Percentiles rank a stretch among this genome's conserved stretches.
Conservation (phyloP, 2,797 vertebrate species). For the Steatocranus sp. region DNA sequence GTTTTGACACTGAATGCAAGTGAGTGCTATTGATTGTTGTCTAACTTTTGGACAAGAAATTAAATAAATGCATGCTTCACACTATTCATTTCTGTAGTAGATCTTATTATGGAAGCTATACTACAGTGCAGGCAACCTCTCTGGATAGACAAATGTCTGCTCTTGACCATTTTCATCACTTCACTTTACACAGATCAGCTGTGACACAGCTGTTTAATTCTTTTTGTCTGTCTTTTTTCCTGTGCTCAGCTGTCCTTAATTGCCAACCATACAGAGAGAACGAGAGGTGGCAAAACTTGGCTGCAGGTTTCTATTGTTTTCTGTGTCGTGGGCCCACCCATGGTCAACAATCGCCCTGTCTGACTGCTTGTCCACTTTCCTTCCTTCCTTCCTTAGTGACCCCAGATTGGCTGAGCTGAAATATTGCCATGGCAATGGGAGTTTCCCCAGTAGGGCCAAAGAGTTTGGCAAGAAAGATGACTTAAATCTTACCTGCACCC, state of each 20-base stretch:
- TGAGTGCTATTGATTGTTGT: background rate
- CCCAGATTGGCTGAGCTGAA: background rate
- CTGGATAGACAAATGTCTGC: background rate
- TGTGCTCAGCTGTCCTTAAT: background rate
- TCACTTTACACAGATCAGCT: background rate
- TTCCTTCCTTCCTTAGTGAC: conserved; percentile 59
- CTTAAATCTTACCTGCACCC: conserved; percentile 66
- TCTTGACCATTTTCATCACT: background rate
- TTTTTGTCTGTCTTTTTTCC: background rate
- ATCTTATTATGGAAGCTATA: background rate
- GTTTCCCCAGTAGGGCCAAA: background rate
- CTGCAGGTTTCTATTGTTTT: conserved; percentile 43
- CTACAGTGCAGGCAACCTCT: background rate
- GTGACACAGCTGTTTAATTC: background rate
- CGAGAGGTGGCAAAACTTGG: conserved; percentile 12
- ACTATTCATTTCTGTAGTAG: background rate
- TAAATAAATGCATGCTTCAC: background rate
- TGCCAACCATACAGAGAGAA: background rate
- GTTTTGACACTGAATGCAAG: background rate
- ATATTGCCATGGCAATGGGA: conserved; percentile 22
- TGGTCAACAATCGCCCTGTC: conserved; percentile 56
- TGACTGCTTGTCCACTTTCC: conserved; percentile 33
- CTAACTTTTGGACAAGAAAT: background rate
- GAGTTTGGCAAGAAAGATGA: background rate
- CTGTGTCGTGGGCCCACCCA: conserved; percentile 37